These are phyloP conservation scores for Platyrinchus mystaceus DNA, from an alignment of 2,797 vertebrate genomes.

Conservation along the genomic window DNA sequence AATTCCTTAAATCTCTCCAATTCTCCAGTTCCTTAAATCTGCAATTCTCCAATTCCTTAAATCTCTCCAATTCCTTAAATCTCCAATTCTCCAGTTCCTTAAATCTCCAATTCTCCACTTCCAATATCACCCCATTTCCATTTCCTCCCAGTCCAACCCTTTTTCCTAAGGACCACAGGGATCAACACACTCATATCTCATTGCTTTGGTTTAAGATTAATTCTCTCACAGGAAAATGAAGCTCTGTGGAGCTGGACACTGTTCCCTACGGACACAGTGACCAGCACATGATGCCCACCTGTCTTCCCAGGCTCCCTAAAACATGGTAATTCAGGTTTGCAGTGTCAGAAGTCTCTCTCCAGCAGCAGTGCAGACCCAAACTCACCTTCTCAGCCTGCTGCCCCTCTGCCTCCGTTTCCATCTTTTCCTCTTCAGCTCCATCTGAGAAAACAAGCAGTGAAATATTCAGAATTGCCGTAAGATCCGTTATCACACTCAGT, in stretches of 20 bases:
- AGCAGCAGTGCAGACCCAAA: not conserved
- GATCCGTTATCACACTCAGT: not conserved
- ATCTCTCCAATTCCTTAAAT: not conserved
- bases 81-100: not conserved
- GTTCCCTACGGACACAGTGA: not conserved
- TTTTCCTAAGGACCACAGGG: not conserved
- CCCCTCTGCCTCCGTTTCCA: constrained; percentile 88
- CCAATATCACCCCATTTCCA: not conserved
- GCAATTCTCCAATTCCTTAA: not conserved
- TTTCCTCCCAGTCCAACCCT: not conserved
- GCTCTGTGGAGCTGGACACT: not conserved
- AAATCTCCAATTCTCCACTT: not conserved
- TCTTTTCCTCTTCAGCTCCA: constrained; percentile 88
- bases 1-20: not conserved
- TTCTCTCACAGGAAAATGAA: accelerated
- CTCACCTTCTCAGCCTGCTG: constrained; percentile 90
- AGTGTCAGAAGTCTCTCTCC: not conserved
- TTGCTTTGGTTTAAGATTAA: accelerated
- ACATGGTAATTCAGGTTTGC: accelerated
- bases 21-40: not conserved
- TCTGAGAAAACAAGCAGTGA: constrained; percentile 70
- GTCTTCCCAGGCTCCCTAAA: accelerated
- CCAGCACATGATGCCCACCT: accelerated
- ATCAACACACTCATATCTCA: accelerated
- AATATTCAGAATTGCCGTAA: accelerated